Percentiles rank a stretch among this genome's conserved stretches.
Conservation (phyloP, 2,888 invertebrate genomes). For the Coecobrya sp. region DNA sequence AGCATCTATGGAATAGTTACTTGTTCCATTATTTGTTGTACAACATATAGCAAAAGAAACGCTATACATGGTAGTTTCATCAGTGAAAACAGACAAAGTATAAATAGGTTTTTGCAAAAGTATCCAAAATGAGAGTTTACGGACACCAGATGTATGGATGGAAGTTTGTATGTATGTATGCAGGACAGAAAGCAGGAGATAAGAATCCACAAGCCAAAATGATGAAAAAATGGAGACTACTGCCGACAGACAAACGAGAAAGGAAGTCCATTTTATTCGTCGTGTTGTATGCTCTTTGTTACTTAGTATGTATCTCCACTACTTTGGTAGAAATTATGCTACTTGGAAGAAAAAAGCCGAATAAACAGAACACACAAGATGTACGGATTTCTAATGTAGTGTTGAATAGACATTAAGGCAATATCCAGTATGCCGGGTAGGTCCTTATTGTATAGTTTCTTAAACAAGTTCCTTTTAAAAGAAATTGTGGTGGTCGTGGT, state of each 20-base stretch:
- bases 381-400: constrained; percentile 18
- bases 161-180: neutral
- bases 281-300: neutral
- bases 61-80: neutral
- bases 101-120: constrained; percentile 23
- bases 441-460: neutral
- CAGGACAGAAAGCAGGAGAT: constrained; percentile 22
- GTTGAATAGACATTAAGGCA: neutral
- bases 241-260: constrained; percentile 56
- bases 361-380: neutral
- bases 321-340: neutral
- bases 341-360: neutral
- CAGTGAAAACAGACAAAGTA: neutral
- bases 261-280: constrained; percentile 51
- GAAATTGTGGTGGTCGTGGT: neutral
- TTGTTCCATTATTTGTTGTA: constrained; percentile 7
- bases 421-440: neutral
- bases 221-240: constrained; percentile 63
- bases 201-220: constrained; percentile 67
- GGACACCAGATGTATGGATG: constrained; percentile 8
- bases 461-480: neutral
- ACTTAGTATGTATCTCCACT: neutral
- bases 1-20: neutral
- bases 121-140: neutral
- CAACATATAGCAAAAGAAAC: neutral